A percentile compares a stretch with the other conserved stretches of the same genome.
Conservation (phyloP, 2,113 vertebrate species). For the Sebastes fasciatus region DNA sequence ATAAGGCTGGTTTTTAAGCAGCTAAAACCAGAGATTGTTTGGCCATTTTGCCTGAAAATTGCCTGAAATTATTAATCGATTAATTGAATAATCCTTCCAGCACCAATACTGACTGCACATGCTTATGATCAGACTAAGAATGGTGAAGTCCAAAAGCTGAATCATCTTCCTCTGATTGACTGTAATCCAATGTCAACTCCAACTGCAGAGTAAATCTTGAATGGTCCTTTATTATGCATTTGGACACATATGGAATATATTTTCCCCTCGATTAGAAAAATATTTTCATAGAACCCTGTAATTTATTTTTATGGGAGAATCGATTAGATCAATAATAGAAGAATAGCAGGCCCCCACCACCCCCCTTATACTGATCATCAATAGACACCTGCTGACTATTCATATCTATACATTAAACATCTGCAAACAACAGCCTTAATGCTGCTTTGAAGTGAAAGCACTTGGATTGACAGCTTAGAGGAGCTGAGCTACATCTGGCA, state of each 20-base stretch:
- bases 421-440: conserved; percentile 24
- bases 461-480: conserved; percentile 36
- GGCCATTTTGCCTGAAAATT: not conserved
- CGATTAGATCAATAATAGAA: conserved; percentile 5
- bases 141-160: not conserved
- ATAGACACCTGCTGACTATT: conserved; percentile 41
- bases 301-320: conserved; percentile 3
- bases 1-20: not conserved
- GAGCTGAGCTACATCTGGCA: conserved; percentile 57
- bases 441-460: conserved; percentile 16
- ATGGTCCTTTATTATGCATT: not conserved
- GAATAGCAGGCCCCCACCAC: not conserved
- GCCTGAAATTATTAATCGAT: not conserved
- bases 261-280: too few relatives aligned
- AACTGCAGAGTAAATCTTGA: not conserved
- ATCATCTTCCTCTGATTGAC: not conserved
- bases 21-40: not conserved
- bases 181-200: not conserved
- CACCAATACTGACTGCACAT: not conserved
- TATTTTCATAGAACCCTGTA: not conserved
- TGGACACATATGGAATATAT: not conserved
- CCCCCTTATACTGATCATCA: not conserved
- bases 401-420: not conserved
- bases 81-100: not conserved
- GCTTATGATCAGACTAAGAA: not conserved